A percentile compares a stretch with the other conserved stretches of the same genome.
Conservation (phyloP, 2,797 vertebrate genomes). For the Danio albolineatus region DNA sequence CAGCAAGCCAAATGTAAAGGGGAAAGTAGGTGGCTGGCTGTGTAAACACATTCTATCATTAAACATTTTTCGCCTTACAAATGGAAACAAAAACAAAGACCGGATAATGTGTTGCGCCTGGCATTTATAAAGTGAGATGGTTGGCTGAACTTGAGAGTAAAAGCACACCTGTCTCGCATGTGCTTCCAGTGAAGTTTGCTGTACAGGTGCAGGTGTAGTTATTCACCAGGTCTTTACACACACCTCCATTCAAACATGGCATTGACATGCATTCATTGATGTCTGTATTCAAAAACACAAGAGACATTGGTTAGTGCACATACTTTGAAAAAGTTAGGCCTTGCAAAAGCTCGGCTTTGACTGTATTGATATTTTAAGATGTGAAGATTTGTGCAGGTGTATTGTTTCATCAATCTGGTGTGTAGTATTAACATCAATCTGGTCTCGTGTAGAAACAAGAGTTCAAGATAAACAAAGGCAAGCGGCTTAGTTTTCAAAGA, state of each 20-base stretch:
- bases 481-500: slow-evolving; percentile 65
- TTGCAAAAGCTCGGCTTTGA: slow-evolving; percentile 53
- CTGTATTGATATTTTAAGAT: slow-evolving; percentile 50
- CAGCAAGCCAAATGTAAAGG: slow-evolving; percentile 57
- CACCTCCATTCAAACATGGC: slow-evolving; percentile 89
- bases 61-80: slow-evolving; percentile 47
- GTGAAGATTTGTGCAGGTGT: slow-evolving; percentile 62
- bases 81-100: slow-evolving; percentile 55
- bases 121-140: slow-evolving; percentile 23
- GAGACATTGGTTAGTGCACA: neutral
- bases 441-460: slow-evolving; percentile 70
- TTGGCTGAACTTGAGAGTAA: neutral
- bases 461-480: slow-evolving; percentile 63
- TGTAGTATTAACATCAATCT: slow-evolving; percentile 74
- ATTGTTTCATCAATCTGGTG: slow-evolving; percentile 73
- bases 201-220: slow-evolving; percentile 89
- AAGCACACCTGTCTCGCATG: slow-evolving; percentile 89
- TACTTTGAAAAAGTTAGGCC: slow-evolving; percentile 28
- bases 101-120: slow-evolving; percentile 44
- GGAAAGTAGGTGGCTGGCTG: slow-evolving; percentile 57
- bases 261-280: slow-evolving; percentile 86
- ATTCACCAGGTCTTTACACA: slow-evolving; percentile 81
- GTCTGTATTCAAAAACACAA: slow-evolving; percentile 73
- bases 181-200: slow-evolving; percentile 81
- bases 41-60: slow-evolving; percentile 61